Conservation (phyloP, 23 tunicate genomes). For the Halocynthia roretzi region DNA sequence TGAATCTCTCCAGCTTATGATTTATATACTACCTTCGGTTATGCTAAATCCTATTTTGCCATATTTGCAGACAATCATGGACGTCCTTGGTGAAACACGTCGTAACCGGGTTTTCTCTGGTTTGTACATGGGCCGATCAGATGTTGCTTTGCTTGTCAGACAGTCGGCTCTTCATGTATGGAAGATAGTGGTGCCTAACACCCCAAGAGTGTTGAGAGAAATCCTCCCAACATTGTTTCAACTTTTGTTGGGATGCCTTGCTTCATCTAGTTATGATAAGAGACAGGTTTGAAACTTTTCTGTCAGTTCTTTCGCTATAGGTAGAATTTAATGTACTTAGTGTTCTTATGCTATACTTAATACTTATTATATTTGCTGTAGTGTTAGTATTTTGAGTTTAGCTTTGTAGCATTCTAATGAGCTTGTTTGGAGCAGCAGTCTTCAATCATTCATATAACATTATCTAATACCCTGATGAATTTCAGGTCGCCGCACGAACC, state of each 20-base stretch:
- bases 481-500: constrained; percentile 86
- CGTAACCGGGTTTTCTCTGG: constrained; percentile 82
- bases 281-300: constrained; percentile 49
- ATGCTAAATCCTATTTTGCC: too few relatives aligned
- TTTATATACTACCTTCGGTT: too few relatives aligned
- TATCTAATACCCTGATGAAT: too few relatives aligned
- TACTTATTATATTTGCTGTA: background rate
- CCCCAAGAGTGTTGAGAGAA: constrained; percentile 85
- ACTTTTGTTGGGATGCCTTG: constrained; percentile 63
- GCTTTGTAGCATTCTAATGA: too few relatives aligned
- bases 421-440: too few relatives aligned
- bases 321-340: background rate
- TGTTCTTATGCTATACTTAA: background rate
- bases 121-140: constrained; percentile 89
- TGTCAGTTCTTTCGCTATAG: background rate
- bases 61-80: constrained; percentile 42
- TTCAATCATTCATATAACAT: too few relatives aligned
- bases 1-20: too few relatives aligned
- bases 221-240: constrained; percentile 83
- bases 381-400: background rate
- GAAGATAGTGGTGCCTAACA: constrained; percentile 97
- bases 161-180: constrained; percentile 92
- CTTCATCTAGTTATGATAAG: constrained; percentile 66
- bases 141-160: constrained; percentile 75
- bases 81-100: constrained; percentile 67